Conservation (phyloP, 2,797 vertebrate species). For the Melanotaenia nigrans region DNA sequence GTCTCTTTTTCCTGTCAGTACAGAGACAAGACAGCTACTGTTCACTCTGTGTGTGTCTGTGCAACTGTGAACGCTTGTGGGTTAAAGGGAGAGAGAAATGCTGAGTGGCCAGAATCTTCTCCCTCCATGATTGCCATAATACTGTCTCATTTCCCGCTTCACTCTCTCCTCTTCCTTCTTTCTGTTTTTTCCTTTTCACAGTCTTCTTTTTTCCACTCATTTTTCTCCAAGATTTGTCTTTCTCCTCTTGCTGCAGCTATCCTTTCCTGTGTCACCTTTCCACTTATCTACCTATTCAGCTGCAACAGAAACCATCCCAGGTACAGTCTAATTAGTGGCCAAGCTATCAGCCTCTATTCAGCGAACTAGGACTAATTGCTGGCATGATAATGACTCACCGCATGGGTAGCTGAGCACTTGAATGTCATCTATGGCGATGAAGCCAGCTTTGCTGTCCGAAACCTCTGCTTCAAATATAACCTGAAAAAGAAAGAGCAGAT, state of each 20-base stretch:
- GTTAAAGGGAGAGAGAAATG: constrained; percentile 59
- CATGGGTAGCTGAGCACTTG: constrained; percentile 99
- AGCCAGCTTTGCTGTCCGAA: constrained; percentile 92
- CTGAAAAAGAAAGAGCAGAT: constrained; percentile 73
- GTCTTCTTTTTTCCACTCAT: constrained; percentile 41
- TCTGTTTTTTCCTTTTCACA: constrained; percentile 36
- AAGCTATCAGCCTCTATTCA: constrained; percentile 76
- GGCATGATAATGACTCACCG: constrained; percentile 89
- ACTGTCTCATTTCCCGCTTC: constrained; percentile 80
- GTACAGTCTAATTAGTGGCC: constrained; percentile 80
- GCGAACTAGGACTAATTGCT: constrained; percentile 78
- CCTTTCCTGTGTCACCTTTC: constrained; percentile 79
- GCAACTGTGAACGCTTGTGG: constrained; percentile 29
- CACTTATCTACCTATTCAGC: constrained; percentile 77
- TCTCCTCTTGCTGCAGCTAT: constrained; percentile 45
- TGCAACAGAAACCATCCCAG: constrained; percentile 78
- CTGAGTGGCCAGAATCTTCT: constrained; percentile 79
- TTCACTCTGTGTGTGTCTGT: constrained; percentile 54
- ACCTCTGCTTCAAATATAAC: constrained; percentile 99
- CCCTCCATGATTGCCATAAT: constrained; percentile 79
- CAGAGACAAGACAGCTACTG: constrained; percentile 78
- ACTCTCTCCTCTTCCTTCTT: constrained; percentile 58
- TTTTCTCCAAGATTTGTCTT: constrained; percentile 40
- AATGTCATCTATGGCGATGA: constrained; percentile 98
- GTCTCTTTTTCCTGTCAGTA: constrained; percentile 74